These are phyloP conservation scores for Larimichthys polyactis DNA, from an alignment of 2,113 vertebrate genomes.

Conservation along the genomic window DNA sequence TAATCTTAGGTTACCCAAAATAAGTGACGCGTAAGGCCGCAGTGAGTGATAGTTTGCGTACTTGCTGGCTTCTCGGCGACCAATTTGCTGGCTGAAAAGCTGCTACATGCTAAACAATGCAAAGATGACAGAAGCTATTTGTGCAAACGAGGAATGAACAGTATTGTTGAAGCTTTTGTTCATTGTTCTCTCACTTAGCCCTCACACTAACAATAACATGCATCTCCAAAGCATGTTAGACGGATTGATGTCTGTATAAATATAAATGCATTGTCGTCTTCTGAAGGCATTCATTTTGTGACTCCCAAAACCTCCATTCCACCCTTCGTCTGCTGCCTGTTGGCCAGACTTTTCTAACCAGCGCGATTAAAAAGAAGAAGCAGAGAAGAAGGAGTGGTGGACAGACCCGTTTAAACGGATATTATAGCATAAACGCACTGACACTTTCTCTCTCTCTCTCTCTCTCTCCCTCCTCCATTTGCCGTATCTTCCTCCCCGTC, in stretches of 20 bases:
- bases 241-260: slow-evolving; percentile 56
- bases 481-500: slow-evolving; percentile 26
- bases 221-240: slow-evolving; percentile 25
- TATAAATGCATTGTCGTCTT: slow-evolving; percentile 62
- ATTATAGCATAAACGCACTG: slow-evolving; percentile 46
- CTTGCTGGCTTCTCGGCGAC: slow-evolving; percentile 4
- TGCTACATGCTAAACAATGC: slow-evolving; percentile 31
- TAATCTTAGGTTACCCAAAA: slow-evolving; percentile 6
- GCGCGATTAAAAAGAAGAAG: slow-evolving; percentile 39
- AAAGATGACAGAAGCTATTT: slow-evolving; percentile 42
- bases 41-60: slow-evolving; percentile 1
- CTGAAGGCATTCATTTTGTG: slow-evolving; percentile 54
- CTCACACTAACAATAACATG: slow-evolving; percentile 27
- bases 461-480: slow-evolving; percentile 19
- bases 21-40: not conserved
- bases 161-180: slow-evolving; percentile 37
- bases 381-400: slow-evolving; percentile 50
- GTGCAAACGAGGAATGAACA: slow-evolving; percentile 16
- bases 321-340: slow-evolving; percentile 37
- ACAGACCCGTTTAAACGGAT: slow-evolving; percentile 64
- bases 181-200: slow-evolving; percentile 52
- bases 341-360: slow-evolving; percentile 53
- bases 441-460: slow-evolving; percentile 33
- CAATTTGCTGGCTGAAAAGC: slow-evolving; percentile 31
- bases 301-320: slow-evolving; percentile 60